Percentiles rank a stretch among this genome's conserved stretches.
Conservation (phyloP, 2,797 vertebrate genomes). For the Serranus cabrilla region DNA sequence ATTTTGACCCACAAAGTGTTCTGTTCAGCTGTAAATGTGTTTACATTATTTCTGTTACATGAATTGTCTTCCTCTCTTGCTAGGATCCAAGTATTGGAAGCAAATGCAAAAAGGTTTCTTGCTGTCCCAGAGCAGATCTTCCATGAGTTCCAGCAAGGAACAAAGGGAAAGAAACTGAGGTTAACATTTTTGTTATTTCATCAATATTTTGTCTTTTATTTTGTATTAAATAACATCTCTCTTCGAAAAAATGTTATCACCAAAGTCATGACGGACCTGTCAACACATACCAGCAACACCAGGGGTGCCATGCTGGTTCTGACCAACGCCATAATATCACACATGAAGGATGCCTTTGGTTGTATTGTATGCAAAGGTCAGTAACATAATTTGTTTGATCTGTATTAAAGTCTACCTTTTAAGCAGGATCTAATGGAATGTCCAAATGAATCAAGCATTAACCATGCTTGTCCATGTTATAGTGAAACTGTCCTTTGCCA, state of each 20-base stretch:
- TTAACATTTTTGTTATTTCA: background rate
- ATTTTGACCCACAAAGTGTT: background rate
- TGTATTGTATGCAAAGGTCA: background rate
- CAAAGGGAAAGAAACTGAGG: constrained; percentile 5
- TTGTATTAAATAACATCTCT: background rate
- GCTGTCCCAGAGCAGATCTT: constrained; percentile 1
- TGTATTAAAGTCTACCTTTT: constrained; percentile 1
- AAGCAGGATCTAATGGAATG: background rate
- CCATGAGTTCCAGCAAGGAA: constrained; percentile 1
- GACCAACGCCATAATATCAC: background rate
- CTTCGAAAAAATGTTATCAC: constrained; percentile 1
- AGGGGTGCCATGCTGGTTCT: background rate
- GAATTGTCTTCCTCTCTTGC: constrained; percentile 2
- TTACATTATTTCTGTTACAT: background rate
- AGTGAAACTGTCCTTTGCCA: background rate
- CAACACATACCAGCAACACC: background rate
- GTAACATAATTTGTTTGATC: constrained; percentile 4
- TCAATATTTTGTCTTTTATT: constrained; percentile 4
- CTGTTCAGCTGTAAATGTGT: background rate
- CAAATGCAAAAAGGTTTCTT: constrained; percentile 2
- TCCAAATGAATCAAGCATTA: background rate
- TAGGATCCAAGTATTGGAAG: constrained; percentile 2
- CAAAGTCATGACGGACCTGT: background rate
- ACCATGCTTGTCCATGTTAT: background rate
- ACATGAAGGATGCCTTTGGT: constrained; percentile 1